Evolutionary conservation across 2,888 invertebrate genomes (phyloP), one percentile per base, ranked within the genome.

Genomic region (Archips crataeganus): DNA sequence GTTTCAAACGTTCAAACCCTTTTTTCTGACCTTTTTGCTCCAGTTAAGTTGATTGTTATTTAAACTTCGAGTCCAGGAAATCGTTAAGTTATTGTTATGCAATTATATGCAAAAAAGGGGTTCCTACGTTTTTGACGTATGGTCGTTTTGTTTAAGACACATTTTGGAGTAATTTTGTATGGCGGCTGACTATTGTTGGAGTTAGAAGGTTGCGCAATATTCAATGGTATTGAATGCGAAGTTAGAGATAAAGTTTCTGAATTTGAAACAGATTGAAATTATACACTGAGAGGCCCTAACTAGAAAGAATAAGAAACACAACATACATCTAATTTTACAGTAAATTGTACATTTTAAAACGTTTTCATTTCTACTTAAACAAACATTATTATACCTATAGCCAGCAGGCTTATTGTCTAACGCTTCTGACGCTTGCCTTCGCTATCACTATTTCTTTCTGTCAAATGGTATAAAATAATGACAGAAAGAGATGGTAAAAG

Each of bases 21-120:
- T 84, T 81, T 83, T 78, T 75, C 63, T 13, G 8, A 69, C 75
- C 78, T 92, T 93, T 93, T 92, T 94, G 93, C 94, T 93, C 93
- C 82, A 93, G 86, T 93, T 94, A 87, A 70, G 76, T 82, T 86
- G 82, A 84, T 84, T 84, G 82, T 84, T 72, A 82, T 84, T 88
- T 84, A 81, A 84, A 82, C 79, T 81, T 78, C 77, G 78, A 78
- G 74, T 82, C 85, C 63, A 85, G 87, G 88, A 88, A 88, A 87
- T 88, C 85, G 86, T 91, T 88, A 87, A 86, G 71, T 65, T 76
- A 71, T 80, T 80, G 80, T 88, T 91, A 87, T 85, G 91, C 91
- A 91, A 92, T 87, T 81, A 84, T 93, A 93, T 93, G 93, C 93
- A 93, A 94, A 94, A 93, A 91, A 90, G 90, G 87, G 89, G 23